Percentiles rank a stretch among this genome's conserved stretches.
Evolutionary conservation across 2,797 vertebrate species (phyloP).

Genomic region (Austrolebias charrua): DNA sequence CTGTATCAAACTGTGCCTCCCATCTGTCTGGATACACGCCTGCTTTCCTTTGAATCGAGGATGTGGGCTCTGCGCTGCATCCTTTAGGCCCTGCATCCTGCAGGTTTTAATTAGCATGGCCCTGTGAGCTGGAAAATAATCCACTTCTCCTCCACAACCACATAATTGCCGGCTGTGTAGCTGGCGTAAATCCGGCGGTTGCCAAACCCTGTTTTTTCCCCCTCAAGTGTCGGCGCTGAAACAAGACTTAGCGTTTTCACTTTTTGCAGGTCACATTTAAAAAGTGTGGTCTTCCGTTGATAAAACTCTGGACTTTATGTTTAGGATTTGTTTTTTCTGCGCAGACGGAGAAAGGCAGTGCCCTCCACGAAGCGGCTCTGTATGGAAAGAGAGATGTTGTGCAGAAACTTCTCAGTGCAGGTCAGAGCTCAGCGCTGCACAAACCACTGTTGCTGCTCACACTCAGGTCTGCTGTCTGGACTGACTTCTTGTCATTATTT

Average conservation of each 20-base stretch:
- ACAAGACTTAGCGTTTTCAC: neutral
- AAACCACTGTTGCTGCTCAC: neutral
- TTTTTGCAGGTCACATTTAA: no score
- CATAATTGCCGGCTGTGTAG: conserved; percentile 45
- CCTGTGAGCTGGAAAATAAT: conserved; percentile 65
- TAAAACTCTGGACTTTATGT: neutral
- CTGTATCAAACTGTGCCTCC: conserved; percentile 46
- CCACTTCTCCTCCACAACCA: conserved; percentile 56
- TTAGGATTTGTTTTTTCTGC: conserved; percentile 11
- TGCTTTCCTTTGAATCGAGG: conserved; percentile 38
- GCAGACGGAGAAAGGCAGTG: conserved; percentile 98
- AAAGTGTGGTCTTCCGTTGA: neutral
- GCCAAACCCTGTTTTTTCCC: conserved; percentile 13
- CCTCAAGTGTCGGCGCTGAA: conserved; percentile 10
- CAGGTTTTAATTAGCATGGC: conserved; percentile 64
- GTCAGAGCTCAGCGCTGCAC: conserved; percentile 70
- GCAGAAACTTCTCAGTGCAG: conserved; percentile 93
- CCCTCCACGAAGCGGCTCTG: conserved; percentile 97
- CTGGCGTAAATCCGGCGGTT: conserved; percentile 13
- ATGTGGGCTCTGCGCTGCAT: conserved; percentile 20
- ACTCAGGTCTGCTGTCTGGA: neutral
- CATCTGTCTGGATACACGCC: conserved; percentile 50
- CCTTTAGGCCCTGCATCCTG: conserved; percentile 52
- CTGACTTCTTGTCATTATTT: neutral
- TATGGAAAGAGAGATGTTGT: conserved; percentile 98